phyloP scores from a whole-genome alignment of 2,888 invertebrate genomes.

The Busseola fusca region DNA sequence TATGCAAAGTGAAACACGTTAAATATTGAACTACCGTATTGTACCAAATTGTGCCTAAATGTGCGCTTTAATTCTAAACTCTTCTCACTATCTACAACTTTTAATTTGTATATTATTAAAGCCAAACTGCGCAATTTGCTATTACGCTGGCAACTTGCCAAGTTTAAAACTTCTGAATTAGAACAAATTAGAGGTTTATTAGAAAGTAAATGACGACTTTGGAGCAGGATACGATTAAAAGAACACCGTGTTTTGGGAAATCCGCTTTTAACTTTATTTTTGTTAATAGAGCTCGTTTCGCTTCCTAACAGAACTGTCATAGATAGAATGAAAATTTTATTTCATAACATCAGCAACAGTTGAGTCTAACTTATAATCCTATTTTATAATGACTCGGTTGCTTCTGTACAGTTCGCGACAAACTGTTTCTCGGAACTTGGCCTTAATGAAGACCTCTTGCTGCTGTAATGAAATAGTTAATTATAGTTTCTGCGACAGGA shows the following conservation, averaged over 20 bases:
- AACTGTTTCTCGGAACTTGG: slow-evolving; percentile 63
- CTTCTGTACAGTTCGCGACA: slow-evolving; percentile 63
- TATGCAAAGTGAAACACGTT: slow-evolving; percentile 83
- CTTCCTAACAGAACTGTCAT: slow-evolving; percentile 14
- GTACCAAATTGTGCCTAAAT: slow-evolving; percentile 75
- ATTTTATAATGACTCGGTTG: slow-evolving; percentile 65
- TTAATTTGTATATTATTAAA: slow-evolving; percentile 56
- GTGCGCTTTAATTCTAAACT: slow-evolving; percentile 63
- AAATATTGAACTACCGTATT: slow-evolving; percentile 80
- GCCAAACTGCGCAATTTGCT: slow-evolving; percentile 43
- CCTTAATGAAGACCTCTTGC: slow-evolving; percentile 59
- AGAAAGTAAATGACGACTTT: slow-evolving; percentile 33
- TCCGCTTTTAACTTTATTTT: background rate
- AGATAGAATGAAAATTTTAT: slow-evolving; percentile 35
- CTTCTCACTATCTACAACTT: slow-evolving; percentile 47
- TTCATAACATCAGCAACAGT: slow-evolving; percentile 51
- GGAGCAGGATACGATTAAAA: slow-evolving; percentile 22
- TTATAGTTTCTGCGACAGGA: slow-evolving; percentile 58
- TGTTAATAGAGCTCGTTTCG: slow-evolving; percentile 1
- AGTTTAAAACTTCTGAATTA: slow-evolving; percentile 44
- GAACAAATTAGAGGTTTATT: slow-evolving; percentile 45
- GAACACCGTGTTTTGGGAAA: slow-evolving; percentile 29
- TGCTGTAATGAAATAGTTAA: slow-evolving; percentile 63
- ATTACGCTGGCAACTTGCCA: slow-evolving; percentile 49
- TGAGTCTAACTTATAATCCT: slow-evolving; percentile 62